Percentiles rank a stretch among this genome's conserved stretches.
Evolutionary conservation across 2,113 vertebrate species (phyloP).

Genomic region (Patagioenas fasciata): DNA sequence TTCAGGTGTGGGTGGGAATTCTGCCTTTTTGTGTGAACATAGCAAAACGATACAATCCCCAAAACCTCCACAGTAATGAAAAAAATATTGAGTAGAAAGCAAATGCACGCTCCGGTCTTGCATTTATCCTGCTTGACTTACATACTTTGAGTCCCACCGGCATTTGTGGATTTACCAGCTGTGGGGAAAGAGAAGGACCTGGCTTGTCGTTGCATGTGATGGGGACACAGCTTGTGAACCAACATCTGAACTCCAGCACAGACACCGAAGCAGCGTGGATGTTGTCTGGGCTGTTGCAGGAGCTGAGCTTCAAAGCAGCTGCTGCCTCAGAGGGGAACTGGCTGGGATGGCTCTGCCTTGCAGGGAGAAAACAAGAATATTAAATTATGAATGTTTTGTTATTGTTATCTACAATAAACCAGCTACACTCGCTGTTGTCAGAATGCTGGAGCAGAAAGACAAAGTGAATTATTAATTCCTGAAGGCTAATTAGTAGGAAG

Average conservation of each 20-base stretch:
- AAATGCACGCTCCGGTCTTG: background rate
- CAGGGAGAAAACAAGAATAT: background rate
- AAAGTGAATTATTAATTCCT: conserved; percentile 30
- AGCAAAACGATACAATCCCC: background rate
- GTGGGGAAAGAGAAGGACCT: background rate
- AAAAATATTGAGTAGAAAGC: background rate
- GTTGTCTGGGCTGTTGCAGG: background rate
- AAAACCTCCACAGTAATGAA: background rate
- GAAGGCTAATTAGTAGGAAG: conserved; percentile 11
- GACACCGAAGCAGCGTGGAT: background rate
- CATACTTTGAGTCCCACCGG: background rate
- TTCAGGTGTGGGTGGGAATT: background rate
- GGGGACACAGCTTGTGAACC: background rate
- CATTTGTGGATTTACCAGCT: background rate
- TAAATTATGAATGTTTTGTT: background rate
- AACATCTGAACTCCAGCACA: background rate
- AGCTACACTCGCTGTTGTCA: background rate
- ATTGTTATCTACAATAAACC: background rate
- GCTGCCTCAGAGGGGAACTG: background rate
- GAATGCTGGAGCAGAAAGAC: background rate
- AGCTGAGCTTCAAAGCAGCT: background rate
- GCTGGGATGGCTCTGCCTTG: background rate
- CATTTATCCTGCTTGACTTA: background rate
- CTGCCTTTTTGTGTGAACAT: fast-evolving
- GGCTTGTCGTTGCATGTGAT: fast-evolving